Evolutionary conservation across 2,888 invertebrate genomes (phyloP).

Genomic region (Pseudococcus viburni): DNA sequence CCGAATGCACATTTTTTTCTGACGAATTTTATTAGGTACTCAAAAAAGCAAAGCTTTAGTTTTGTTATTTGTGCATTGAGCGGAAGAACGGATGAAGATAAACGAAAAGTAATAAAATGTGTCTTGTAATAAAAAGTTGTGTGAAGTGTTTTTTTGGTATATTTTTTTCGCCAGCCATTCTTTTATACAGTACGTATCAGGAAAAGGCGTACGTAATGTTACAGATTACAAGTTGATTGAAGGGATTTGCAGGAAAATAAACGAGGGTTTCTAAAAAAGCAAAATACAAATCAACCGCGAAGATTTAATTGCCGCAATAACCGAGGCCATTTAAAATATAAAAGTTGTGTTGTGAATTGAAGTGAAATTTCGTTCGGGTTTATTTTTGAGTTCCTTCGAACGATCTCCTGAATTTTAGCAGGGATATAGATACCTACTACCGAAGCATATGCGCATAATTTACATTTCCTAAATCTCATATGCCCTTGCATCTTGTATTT

Average conservation of each 20-base stretch:
- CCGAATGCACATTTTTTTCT: constrained; percentile 32
- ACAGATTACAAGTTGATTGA: neutral
- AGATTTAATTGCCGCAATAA: neutral
- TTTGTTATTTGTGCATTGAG: constrained; percentile 23
- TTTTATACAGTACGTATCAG: neutral
- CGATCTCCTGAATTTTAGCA: too few species aligned
- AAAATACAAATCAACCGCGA: neutral
- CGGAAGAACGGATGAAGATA: constrained; percentile 11
- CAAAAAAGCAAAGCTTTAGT: neutral
- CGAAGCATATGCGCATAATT: neutral
- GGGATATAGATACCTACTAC: neutral
- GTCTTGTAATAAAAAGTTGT: constrained; percentile 46
- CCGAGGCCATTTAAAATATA: neutral
- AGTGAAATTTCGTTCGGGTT: neutral
- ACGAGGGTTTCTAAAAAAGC: neutral
- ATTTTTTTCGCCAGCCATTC: neutral
- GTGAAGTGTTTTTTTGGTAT: neutral
- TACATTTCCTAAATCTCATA: too few species aligned
- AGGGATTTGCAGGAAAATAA: constrained; percentile 5
- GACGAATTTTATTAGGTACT: constrained; percentile 28
- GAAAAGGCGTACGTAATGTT: constrained; percentile 21
- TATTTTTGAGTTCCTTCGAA: neutral
- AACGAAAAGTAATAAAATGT: constrained; percentile 36
- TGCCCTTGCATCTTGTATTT: constrained; percentile 13
- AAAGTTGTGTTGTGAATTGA: neutral